These are phyloP conservation scores for Myiotriccus ornatus DNA, from an alignment of 2,797 vertebrate genomes.

Conservation along the genomic window DNA sequence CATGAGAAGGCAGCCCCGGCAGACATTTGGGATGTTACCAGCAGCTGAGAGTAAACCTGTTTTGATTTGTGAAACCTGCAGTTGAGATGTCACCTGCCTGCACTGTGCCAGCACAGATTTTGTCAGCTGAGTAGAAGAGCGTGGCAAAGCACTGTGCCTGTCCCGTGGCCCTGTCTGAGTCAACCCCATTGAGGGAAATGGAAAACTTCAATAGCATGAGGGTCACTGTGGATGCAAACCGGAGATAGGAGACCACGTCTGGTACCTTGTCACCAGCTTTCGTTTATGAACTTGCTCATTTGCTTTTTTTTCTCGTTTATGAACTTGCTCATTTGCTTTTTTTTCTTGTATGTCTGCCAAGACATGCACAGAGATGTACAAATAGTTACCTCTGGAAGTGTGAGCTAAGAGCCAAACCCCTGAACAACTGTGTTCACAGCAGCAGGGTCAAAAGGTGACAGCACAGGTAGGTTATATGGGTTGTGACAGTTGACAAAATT, in stretches of 20 bases:
- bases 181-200: background rate
- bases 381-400: background rate
- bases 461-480: background rate
- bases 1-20: background rate
- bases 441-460: background rate
- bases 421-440: background rate
- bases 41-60: background rate
- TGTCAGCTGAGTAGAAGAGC: background rate
- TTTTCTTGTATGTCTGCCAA: background rate
- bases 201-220: background rate
- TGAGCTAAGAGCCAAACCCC: background rate
- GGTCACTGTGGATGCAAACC: background rate
- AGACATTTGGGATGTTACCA: background rate
- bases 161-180: background rate
- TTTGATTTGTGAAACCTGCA: background rate
- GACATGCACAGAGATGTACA: background rate
- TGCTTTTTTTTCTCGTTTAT: background rate
- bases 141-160: background rate
- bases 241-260: background rate
- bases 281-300: background rate
- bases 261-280: background rate
- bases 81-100: background rate
- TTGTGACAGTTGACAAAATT: background rate
- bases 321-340: background rate
- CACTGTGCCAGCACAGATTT: background rate